Conservation (phyloP, 1,140 invertebrate genomes). For the honey bee (Apis mellifera) region Amel_HAv3.1 CM009937.2:11481501-11482000, state of each 20-base stretch:
- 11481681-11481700: too few relatives aligned
- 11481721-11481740: neutral
- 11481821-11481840: neutral
- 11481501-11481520: too few relatives aligned
- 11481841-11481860: neutral
- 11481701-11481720: neutral
- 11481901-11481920: conserved; percentile 47
- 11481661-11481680: too few relatives aligned
- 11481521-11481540: too few relatives aligned
- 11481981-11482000: conserved; percentile 18
- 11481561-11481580: too few relatives aligned
- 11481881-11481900: neutral
- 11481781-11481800: conserved; percentile 27
- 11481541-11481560: too few relatives aligned
- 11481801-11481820: neutral
- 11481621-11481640: too few relatives aligned
- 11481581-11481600: too few relatives aligned
- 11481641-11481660: too few relatives aligned
- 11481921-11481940: conserved; percentile 8
- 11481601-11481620: too few relatives aligned
- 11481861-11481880: conserved; percentile 17
- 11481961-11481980: conserved; percentile 56
- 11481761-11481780: neutral
- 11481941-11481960: conserved; percentile 50
- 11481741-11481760: neutral